Percentiles rank a stretch among this genome's conserved stretches.
These are phyloP conservation scores for Nibea albiflora DNA, from an alignment of 2,113 vertebrate species.

Conservation along the genomic window DNA sequence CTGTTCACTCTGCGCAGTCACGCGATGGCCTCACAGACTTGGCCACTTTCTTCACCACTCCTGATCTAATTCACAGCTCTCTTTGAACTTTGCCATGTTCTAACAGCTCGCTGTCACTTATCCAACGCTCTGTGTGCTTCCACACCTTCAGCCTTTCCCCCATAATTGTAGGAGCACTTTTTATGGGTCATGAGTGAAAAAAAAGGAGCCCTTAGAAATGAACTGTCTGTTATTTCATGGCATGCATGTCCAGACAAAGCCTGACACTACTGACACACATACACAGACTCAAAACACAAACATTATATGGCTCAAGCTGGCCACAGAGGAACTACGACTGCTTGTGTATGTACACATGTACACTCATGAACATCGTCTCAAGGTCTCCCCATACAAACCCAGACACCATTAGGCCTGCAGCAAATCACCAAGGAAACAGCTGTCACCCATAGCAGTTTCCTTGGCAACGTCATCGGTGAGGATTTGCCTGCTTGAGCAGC, in stretches of 20 bases:
- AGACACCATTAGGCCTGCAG: conserved; percentile 65
- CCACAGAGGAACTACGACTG: conserved; percentile 1
- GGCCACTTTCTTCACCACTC: conserved; percentile 35
- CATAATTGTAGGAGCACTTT: neutral
- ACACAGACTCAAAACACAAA: conserved; percentile 1
- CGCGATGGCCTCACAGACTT: conserved; percentile 44
- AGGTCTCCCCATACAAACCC: conserved; percentile 43
- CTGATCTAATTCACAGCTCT: conserved; percentile 11
- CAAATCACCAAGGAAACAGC: conserved; percentile 84
- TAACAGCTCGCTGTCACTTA: conserved; percentile 11
- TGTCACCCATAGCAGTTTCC: conserved; percentile 81
- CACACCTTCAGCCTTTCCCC: neutral
- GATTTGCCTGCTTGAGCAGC: conserved; percentile 53
- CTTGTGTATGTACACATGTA: conserved; percentile 9
- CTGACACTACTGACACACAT: conserved; percentile 14
- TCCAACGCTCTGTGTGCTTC: neutral
- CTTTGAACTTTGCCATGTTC: conserved; percentile 3
- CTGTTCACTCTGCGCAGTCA: conserved; percentile 65
- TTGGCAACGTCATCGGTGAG: conserved; percentile 76
- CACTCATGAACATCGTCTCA: conserved; percentile 35
- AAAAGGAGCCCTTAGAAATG: neutral
- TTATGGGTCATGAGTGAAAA: neutral
- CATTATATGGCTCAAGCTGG: neutral
- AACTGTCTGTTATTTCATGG: neutral
- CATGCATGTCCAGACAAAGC: neutral